Base-by-base conservation (phyloP, 2,888 invertebrate species). In the Oscheius sp. region DNA sequence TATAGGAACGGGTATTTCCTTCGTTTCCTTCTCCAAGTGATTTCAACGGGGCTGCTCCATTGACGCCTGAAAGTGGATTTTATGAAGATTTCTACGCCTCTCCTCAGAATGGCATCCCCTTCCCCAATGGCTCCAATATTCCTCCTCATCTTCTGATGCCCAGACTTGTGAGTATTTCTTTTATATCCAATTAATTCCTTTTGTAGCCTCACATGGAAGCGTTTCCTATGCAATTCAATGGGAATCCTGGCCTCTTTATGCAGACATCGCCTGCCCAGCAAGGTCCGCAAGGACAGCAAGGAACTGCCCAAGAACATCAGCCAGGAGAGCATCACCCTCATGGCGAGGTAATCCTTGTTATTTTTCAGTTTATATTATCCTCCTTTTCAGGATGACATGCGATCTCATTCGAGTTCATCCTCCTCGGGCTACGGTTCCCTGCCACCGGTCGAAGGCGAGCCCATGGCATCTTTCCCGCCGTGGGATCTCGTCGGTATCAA, bases 51-150 rank as follows among this genome's bases (percentile, higher is more conserved):
- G 78, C 76, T 41, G 77, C 77, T 25, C 83, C 84, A 0, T 45
- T 81, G 52, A 84, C 84, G 2, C 85, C 85, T 1, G 85, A 85
- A 72, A 76, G 76, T 27, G 85, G 85, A 49, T 85, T 81, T 73
- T 85, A 83, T 76, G 85, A 85, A 13, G 84, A 85, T 61, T 80
- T 71, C 69, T 81, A 77, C 69, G 45, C 45, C 52, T 46, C 63
- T n/a, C 53, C 72, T 1, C 29, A 41, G 21, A 27, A 35, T 12
- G 58, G 59, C n/a, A 18, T 23, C 25, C 27, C 25, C 43, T 53
- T 58, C 25, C 59, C 68, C n/a, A 45, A 29, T 12, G 58, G 59
- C 5, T 5, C 23, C 18, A 73, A 61, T 25, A 58, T 69, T n/a
- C 55, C 72, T n/a, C 66, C 69, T 7, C 66, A 63, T 13, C 52